A percentile compares a stretch with the other conserved stretches of the same genome.
These are phyloP conservation scores for Pollicipes pollicipes DNA, from an alignment of 1,140 invertebrate species.

Conservation along the genomic window DNA sequence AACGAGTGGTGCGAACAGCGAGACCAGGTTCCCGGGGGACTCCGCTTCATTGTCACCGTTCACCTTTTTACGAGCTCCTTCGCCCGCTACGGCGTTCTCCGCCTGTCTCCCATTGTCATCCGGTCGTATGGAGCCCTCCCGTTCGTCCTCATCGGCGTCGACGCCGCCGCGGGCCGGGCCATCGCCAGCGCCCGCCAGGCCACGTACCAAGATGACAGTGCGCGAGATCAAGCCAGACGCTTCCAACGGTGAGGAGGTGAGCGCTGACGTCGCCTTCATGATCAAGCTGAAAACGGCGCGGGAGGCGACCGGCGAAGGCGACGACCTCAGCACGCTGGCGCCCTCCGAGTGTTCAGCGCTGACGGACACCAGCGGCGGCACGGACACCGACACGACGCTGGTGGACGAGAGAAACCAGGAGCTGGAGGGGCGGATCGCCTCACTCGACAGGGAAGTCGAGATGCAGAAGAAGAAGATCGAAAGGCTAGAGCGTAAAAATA, in stretches of 20 bases:
- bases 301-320: conserved; percentile 20
- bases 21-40: not conserved
- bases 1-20: not conserved
- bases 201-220: not conserved
- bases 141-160: not conserved
- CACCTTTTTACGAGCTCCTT: too few relatives aligned
- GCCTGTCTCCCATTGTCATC: too few relatives aligned
- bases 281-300: conserved; percentile 20
- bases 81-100: too few relatives aligned
- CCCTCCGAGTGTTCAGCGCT: not conserved
- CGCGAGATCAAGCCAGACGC: conserved; percentile 13
- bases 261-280: conserved; percentile 16
- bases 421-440: conserved; percentile 26
- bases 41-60: too few relatives aligned
- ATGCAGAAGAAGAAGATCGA: conserved; percentile 43
- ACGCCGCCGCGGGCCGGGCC: too few relatives aligned
- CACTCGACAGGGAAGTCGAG: conserved; percentile 30
- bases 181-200: too few relatives aligned
- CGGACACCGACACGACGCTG: conserved; percentile 31
- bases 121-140: too few relatives aligned
- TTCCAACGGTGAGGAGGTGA: conserved; percentile 12
- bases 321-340: conserved; percentile 31
- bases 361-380: conserved; percentile 30
- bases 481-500: conserved; percentile 60
- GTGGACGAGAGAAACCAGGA: conserved; percentile 28